Conservation (phyloP, 1,140 invertebrate genomes). For the Arion vulgaris region DNA sequence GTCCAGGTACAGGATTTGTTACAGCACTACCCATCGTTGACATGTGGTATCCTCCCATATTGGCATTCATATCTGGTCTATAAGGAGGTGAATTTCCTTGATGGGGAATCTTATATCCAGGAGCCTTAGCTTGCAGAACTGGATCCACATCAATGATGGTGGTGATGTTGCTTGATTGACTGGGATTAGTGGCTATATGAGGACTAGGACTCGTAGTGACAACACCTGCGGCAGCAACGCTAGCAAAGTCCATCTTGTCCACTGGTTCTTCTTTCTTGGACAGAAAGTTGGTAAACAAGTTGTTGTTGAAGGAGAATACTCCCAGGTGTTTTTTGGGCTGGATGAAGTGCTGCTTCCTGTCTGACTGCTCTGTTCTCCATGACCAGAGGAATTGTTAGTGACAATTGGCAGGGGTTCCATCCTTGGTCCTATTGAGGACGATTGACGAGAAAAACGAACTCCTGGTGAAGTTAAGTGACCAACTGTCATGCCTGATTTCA, state of each 20-base stretch:
- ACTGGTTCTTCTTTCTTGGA: conserved; percentile 77
- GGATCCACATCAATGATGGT: conserved; percentile 75
- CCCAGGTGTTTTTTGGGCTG: conserved; percentile 58
- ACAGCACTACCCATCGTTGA: neutral
- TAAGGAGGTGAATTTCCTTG: conserved; percentile 54
- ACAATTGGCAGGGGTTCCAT: conserved; percentile 63
- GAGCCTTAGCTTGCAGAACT: conserved; percentile 68
- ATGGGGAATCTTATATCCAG: conserved; percentile 60
- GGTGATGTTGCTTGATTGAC: conserved; percentile 73
- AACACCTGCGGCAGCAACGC: conserved; percentile 79
- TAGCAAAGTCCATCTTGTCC: conserved; percentile 82
- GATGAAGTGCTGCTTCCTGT: neutral
- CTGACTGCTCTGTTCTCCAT: conserved; percentile 38
- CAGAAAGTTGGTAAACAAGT: conserved; percentile 78
- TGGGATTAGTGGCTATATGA: conserved; percentile 49
- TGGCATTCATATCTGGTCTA: conserved; percentile 18
- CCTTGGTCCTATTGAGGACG: neutral
- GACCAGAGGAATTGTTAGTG: conserved; percentile 48
- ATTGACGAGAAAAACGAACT: neutral
- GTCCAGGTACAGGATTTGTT: neutral
- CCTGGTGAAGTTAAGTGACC: conserved; percentile 17
- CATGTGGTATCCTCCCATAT: conserved; percentile 7
- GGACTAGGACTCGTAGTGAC: conserved; percentile 67
- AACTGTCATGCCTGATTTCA: conserved; percentile 25
- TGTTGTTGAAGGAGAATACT: conserved; percentile 87